Base-by-base conservation (phyloP, 2,113 vertebrate species). In the Isichthys henryi region DNA sequence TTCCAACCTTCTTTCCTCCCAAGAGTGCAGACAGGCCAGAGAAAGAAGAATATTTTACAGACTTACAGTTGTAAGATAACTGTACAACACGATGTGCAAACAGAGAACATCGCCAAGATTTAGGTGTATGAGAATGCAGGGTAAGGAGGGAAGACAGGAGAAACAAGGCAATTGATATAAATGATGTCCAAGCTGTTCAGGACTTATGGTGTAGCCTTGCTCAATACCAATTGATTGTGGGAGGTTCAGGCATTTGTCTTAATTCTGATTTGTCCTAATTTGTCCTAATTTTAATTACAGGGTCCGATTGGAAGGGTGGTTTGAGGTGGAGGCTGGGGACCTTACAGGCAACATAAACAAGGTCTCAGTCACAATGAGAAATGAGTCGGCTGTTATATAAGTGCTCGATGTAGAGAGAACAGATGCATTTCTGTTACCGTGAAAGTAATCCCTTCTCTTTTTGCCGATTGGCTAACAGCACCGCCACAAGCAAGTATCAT, bases 111-210 rank as follows among this genome's bases (percentile, higher is more conserved):
- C 39, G 87, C 83, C 88, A 89, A 88, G 88, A 90, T 46, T 48
- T 21, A 48, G 39, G 82, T 23, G 39, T 86, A 58, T 83, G 88
- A 90, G 94, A 94, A 91, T 91, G 89, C 91, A 84, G 88, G 88
- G 92, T 53, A 88, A 89, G 88, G 15, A 6, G 45, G 45, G 45
- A 91, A 90, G 89, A 45, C 93, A 92, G 93, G 92, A 94, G 94
- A 95, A 94, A 93, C 92, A 94, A 93, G 93, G 91, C 93, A 94
- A 96, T 96, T 95, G 95, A 96, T 96, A 96, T 96, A 96, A 96
- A 96, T 95, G 95, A 95, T 95, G 93, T 94, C 93, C 93, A 91
- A 94, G 92, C 92, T 91, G 8, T 88, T 90, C 92, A 90, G 94
- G 91, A 91, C 90, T 93, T 92, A 90, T 92, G 92, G 94, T 92